These are phyloP conservation scores for Megalopta genalis DNA, from an alignment of 1,140 invertebrate species.

Conservation along the genomic window DNA sequence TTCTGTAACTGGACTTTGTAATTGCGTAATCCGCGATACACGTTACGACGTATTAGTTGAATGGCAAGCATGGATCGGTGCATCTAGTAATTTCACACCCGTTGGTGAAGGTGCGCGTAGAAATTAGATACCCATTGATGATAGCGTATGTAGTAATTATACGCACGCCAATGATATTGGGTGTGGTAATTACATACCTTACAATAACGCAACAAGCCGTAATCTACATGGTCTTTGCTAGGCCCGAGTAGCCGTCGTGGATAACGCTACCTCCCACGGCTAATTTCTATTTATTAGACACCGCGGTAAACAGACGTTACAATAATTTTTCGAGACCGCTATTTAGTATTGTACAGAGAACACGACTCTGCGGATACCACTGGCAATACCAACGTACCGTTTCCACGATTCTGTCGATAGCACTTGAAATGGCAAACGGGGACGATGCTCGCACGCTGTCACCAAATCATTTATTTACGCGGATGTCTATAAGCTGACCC, in stretches of 20 bases:
- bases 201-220: constrained; percentile 28
- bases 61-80: background rate
- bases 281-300: too few species aligned
- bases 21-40: background rate
- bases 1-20: background rate
- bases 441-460: too few species aligned
- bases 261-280: background rate
- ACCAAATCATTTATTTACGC: too few species aligned
- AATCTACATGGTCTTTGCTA: constrained; percentile 22
- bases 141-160: constrained; percentile 46
- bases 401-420: too few species aligned
- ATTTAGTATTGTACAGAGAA: too few species aligned
- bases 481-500: too few species aligned
- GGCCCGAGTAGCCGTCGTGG: constrained; percentile 6
- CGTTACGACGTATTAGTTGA: background rate
- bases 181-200: constrained; percentile 41
- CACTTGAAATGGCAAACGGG: too few species aligned
- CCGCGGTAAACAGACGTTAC: too few species aligned
- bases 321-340: too few species aligned
- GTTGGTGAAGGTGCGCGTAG: constrained; percentile 26
- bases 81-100: constrained; percentile 42
- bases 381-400: too few species aligned
- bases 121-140: constrained; percentile 47
- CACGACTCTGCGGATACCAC: too few species aligned
- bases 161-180: constrained; percentile 33